phyloP scores from a whole-genome alignment of 2,113 vertebrate species.

The Petroica traversi region DNA sequence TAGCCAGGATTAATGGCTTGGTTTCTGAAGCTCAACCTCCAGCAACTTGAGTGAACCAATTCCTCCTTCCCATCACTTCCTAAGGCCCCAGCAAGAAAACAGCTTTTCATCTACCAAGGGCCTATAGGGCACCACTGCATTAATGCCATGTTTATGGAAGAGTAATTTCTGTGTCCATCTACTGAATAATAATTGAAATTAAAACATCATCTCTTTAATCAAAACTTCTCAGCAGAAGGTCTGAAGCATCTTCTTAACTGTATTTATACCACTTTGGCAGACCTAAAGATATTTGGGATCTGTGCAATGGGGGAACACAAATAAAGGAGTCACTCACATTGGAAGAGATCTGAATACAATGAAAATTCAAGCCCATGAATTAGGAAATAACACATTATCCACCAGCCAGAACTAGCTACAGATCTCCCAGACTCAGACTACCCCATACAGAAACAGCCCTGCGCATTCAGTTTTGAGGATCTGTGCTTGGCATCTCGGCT shows the following conservation, averaged over 20 bases:
- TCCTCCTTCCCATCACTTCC: not conserved
- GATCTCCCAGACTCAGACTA: not conserved
- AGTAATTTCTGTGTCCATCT: not conserved
- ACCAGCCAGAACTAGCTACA: not conserved
- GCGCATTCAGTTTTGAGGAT: not conserved
- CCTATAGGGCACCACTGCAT: accelerated
- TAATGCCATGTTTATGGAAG: accelerated
- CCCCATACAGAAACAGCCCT: not conserved
- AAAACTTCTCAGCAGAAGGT: not conserved
- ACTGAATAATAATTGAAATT: not conserved
- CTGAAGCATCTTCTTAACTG: not conserved
- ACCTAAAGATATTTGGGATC: not conserved
- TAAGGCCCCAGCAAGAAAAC: not conserved
- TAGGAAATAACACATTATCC: not conserved
- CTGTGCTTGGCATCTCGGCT: not conserved
- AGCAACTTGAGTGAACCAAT: not conserved
- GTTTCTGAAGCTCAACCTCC: not conserved
- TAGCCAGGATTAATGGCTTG: not conserved
- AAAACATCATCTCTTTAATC: not conserved
- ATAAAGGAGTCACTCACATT: not conserved
- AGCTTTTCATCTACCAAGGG: not conserved
- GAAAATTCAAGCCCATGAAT: not conserved
- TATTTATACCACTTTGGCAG: not conserved
- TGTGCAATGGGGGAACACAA: not conserved
- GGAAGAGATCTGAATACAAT: accelerated